phyloP scores from a whole-genome alignment of 2,797 vertebrate species.

The Catharus ustulatus region DNA sequence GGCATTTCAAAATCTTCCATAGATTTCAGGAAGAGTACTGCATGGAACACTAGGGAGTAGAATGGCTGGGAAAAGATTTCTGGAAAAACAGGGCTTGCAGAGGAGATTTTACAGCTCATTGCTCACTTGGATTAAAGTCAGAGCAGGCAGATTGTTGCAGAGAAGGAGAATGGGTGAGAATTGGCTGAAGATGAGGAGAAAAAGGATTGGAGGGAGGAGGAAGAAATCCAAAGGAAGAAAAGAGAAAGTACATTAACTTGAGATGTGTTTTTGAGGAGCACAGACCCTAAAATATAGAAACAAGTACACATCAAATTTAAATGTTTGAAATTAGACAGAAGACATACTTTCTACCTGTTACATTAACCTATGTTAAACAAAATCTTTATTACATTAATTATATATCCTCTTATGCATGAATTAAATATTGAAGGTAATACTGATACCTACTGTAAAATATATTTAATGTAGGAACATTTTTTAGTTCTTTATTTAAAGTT shows the following conservation, averaged over 20 bases:
- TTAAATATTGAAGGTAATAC: slow-evolving; percentile 1
- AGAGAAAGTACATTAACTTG: not conserved
- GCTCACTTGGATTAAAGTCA: not conserved
- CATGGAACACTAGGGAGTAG: not conserved
- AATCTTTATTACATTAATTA: not conserved
- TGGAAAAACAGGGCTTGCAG: not conserved
- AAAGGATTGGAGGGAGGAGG: not conserved
- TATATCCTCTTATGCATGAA: not conserved
- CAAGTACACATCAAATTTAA: not conserved
- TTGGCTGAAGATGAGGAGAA: not conserved
- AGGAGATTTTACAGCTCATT: slow-evolving; percentile 20
- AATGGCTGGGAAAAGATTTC: not conserved
- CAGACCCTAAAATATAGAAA: not conserved
- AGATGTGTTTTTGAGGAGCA: not conserved
- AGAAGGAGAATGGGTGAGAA: not conserved
- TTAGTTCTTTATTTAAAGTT: not conserved
- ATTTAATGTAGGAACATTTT: not conserved
- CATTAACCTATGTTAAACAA: slow-evolving; percentile 6
- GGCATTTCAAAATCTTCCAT: not conserved
- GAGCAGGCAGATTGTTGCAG: not conserved
- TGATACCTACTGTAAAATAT: not conserved
- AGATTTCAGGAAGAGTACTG: not conserved
- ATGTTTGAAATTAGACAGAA: not conserved
- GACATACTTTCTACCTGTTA: not conserved
- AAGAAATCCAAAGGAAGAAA: not conserved